Percentiles rank a stretch among this genome's conserved stretches.
Evolutionary conservation across 2,113 vertebrate species (phyloP).

Genomic region (Corvus hawaiiensis): DNA sequence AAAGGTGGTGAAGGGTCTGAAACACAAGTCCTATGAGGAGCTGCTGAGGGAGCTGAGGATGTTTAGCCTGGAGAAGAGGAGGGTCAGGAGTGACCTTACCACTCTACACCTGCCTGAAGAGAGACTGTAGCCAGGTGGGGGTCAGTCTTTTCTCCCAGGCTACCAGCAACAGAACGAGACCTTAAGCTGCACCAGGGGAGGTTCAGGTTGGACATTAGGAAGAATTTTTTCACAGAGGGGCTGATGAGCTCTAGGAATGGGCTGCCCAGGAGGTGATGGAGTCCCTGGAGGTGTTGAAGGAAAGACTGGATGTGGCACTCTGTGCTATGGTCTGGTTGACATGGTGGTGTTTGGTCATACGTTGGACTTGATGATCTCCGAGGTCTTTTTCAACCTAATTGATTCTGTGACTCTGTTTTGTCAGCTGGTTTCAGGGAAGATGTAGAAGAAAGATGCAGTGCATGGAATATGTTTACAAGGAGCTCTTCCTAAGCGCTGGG

Average conservation of each 20-base stretch:
- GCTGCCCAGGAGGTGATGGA: background rate
- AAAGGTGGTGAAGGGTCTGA: background rate
- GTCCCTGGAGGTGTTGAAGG: background rate
- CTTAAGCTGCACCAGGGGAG: background rate
- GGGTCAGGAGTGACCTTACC: background rate
- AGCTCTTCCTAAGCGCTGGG: background rate
- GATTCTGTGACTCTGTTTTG: background rate
- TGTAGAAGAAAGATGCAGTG: background rate
- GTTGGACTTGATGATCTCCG: background rate
- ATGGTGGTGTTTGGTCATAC: fast-evolving
- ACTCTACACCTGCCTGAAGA: background rate
- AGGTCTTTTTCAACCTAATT: background rate
- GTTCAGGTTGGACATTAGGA: background rate
- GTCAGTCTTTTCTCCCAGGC: background rate
- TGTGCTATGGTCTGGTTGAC: background rate
- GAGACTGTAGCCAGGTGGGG: background rate
- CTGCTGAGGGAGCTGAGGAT: background rate
- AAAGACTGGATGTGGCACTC: fast-evolving
- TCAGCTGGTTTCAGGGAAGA: background rate
- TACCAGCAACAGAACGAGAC: background rate
- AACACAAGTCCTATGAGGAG: background rate
- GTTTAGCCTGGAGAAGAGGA: background rate
- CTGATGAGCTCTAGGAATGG: background rate
- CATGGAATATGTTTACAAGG: background rate
- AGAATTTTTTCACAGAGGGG: background rate